Evolutionary conservation across 2,113 vertebrate species (phyloP).

Genomic region (Callaeas wilsoni): DNA sequence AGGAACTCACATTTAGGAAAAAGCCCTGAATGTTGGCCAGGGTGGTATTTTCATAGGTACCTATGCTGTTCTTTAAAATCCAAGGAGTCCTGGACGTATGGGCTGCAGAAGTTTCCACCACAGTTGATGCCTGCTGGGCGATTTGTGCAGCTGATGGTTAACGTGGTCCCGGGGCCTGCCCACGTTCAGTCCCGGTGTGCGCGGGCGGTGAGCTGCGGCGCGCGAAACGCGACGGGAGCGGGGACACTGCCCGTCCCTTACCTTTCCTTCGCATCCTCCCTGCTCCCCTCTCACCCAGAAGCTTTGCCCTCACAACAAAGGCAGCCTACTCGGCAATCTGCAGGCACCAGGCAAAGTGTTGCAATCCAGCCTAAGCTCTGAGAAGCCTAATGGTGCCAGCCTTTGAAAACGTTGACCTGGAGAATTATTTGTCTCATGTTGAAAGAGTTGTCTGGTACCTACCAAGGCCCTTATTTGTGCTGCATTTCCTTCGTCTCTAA

Average conservation of each 20-base stretch:
- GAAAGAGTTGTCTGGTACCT: neutral
- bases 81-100: neutral
- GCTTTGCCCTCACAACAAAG: neutral
- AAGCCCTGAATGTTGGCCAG: neutral
- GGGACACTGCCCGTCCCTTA: rapidly evolving
- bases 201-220: rapidly evolving
- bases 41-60: neutral
- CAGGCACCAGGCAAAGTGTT: neutral
- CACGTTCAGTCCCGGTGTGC: rapidly evolving
- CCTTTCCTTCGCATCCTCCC: neutral
- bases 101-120: neutral
- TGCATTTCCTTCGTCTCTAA: neutral
- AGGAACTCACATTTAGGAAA: neutral
- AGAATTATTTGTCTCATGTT: neutral
- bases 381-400: neutral
- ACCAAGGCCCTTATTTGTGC: neutral
- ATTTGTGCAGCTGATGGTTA: neutral
- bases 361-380: neutral
- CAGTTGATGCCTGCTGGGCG: neutral
- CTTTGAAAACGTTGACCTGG: neutral
- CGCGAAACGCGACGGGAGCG: rapidly evolving
- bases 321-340: neutral
- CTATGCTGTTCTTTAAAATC: neutral
- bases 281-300: neutral
- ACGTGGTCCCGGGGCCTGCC: neutral